Base-by-base conservation (phyloP, 2,113 vertebrate genomes). In the Urocitellus parryii region DNA sequence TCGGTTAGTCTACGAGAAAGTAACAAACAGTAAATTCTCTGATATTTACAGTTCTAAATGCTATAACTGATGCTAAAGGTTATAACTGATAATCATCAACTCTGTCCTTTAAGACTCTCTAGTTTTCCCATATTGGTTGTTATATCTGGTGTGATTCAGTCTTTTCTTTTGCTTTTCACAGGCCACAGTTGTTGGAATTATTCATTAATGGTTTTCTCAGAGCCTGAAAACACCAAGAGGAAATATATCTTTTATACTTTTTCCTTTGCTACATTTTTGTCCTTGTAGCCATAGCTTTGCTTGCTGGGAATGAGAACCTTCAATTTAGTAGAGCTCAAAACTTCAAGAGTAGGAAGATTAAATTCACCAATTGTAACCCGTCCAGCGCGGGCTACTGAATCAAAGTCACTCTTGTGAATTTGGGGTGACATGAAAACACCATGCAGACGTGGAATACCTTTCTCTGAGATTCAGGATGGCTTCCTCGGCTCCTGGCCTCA, bases 11-110 rank as follows among this genome's bases (percentile, higher is more conserved):
- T 39, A 18, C 3, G 16, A 45, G 18, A 84, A 88, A 14, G 24
- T 39, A 24, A 39, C 10, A 77, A 82, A 11, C 10, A 80, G 10
- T 7, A 84, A 16, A 74, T 37, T 96, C n/a, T 79, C 45, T 37
- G 5, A 56, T 1, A 87, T 2, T 27, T 24, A 48, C 5, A 34
- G 0, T 48, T 4, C 1, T 3, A 37, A 0, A 12, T 80, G 25
- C 4, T 79, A 10, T 16, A 34, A 67, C 34, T 13, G 25, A 39
- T 87, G 8, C 25, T 37, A 86, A 56, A 82, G 1, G 10, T 6
- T 29, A 39, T 68, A 34, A 78, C 22, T 72, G 13, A 13, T 29
- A 48, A 8, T 63, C 8, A 53, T 58, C 11, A 73, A 24, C 29
- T 65, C 8, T 90, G 0, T 79, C 8, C 11, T 81, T 4, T 1